Evolutionary conservation across 2,888 invertebrate species (phyloP).

Genomic region (Sphaeridia pumilis): DNA sequence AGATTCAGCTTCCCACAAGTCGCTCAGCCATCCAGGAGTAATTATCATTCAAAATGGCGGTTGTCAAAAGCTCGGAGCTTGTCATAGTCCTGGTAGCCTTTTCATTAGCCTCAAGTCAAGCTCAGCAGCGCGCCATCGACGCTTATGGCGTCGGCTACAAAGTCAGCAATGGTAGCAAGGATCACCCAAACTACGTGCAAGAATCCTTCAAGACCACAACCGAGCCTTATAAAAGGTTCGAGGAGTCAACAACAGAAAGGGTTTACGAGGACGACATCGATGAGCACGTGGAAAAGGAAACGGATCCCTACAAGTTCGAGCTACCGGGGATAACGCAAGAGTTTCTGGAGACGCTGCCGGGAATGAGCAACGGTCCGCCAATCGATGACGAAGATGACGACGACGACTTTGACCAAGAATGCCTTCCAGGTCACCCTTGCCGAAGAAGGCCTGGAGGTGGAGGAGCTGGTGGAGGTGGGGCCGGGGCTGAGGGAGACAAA

Average conservation of each 20-base stretch:
- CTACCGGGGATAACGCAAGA: neutral
- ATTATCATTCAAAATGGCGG: too few species aligned
- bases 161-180: too few species aligned
- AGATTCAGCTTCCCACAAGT: too few species aligned
- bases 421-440: neutral
- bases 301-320: constrained; percentile 4
- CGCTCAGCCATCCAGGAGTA: too few species aligned
- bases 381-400: neutral
- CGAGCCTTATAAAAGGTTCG: too few species aligned
- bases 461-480: neutral
- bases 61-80: too few species aligned
- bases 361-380: neutral
- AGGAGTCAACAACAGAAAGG: neutral
- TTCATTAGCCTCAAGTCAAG: too few species aligned
- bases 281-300: neutral
- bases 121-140: too few species aligned
- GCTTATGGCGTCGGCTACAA: too few species aligned
- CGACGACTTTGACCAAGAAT: neutral
- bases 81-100: too few species aligned
- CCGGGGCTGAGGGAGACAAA: neutral
- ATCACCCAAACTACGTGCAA: too few species aligned
- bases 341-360: neutral
- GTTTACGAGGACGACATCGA: neutral
- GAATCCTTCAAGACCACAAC: too few species aligned
- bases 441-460: neutral